Evolutionary conservation across 2,888 invertebrate genomes (phyloP).

Genomic region (Tolmerus cingulatus): DNA sequence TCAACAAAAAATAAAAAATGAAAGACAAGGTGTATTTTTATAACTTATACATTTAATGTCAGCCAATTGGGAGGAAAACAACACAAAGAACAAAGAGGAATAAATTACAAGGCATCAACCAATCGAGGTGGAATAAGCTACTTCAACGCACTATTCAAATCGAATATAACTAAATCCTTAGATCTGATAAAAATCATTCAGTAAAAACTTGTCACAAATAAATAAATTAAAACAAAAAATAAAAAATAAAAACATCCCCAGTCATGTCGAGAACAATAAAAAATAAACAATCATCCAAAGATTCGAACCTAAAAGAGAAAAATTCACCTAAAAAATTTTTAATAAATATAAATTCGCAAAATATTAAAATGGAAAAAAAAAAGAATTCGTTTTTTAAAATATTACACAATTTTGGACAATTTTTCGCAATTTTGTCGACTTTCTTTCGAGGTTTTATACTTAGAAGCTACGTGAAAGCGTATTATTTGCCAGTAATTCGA

Average conservation of each 20-base stretch:
- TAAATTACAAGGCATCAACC: conserved; percentile 45
- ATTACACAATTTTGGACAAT: conserved; percentile 34
- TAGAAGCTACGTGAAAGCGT: conserved; percentile 32
- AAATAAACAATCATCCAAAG: conserved; percentile 46
- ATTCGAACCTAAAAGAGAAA: conserved; percentile 6
- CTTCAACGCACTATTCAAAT: neutral
- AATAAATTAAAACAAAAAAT: neutral
- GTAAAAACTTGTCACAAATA: neutral
- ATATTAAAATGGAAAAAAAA: neutral
- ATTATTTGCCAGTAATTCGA: conserved; percentile 21
- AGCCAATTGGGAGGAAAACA: neutral
- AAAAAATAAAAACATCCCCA: neutral
- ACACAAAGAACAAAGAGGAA: conserved; percentile 36
- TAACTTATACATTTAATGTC: conserved; percentile 2
- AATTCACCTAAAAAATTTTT: conserved; percentile 14
- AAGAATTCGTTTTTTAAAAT: conserved; percentile 17
- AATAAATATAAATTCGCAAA: conserved; percentile 22
- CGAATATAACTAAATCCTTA: neutral
- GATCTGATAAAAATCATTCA: neutral
- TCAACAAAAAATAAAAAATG: neutral
- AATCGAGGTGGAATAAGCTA: neutral
- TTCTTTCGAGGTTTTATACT: neutral
- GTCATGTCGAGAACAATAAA: conserved; percentile 30
- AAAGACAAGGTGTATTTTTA: neutral
- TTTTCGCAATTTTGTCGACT: conserved; percentile 17